Conservation (phyloP, 2,888 invertebrate genomes). For the Dryadula phaetusa region DNA sequence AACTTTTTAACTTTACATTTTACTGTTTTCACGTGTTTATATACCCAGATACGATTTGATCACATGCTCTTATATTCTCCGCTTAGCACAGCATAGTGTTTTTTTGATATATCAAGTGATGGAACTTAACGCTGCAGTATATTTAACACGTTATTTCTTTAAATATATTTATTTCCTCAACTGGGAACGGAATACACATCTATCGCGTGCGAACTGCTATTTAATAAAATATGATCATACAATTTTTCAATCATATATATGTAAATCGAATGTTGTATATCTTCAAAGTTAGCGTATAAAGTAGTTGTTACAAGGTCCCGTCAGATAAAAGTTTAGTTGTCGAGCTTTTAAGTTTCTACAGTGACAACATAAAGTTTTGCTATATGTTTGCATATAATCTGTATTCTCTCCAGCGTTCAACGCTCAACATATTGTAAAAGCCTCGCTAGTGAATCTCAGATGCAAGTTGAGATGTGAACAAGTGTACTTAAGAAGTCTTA, state of each 20-base stretch:
- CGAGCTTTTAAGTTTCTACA: conserved; percentile 34
- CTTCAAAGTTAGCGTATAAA: neutral
- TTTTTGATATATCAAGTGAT: no score
- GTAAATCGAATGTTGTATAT: neutral
- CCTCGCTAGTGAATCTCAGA: conserved; percentile 44
- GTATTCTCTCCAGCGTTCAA: conserved; percentile 47
- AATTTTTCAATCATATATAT: neutral
- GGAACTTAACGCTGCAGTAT: no score
- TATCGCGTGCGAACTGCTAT: no score
- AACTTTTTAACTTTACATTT: neutral
- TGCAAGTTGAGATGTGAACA: conserved; percentile 44
- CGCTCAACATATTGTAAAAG: conserved; percentile 53
- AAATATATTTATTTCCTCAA: neutral
- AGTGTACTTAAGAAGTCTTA: conserved; percentile 40
- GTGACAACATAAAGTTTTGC: conserved; percentile 44
- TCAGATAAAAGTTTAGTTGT: neutral
- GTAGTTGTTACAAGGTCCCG: conserved; percentile 4
- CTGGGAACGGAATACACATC: neutral
- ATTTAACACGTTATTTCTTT: no score
- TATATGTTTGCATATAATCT: conserved; percentile 54
- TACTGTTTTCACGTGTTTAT: no score
- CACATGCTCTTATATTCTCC: no score
- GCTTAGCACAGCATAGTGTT: no score
- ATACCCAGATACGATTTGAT: no score
- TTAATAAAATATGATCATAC: neutral